Conservation (phyloP, 2,797 vertebrate species). For the Melanitta fusca region DNA sequence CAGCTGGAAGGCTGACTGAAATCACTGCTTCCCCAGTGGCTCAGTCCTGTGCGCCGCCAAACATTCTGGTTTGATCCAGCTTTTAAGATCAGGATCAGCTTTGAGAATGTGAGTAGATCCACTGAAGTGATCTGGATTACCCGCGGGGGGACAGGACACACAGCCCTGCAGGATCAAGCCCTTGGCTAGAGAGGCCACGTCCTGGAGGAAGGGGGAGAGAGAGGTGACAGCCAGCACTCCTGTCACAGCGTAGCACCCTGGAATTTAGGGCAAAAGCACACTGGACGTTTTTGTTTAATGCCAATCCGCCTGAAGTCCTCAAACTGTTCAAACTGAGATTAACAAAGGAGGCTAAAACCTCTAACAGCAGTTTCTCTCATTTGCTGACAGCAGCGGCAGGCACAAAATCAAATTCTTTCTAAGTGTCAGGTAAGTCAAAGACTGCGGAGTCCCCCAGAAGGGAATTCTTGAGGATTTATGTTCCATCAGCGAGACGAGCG, state of each 20-base stretch:
- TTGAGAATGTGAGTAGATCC: neutral
- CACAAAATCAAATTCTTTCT: constrained; percentile 42
- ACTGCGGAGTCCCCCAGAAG: constrained; percentile 23
- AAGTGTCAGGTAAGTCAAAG: constrained; percentile 52
- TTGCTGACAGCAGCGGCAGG: neutral
- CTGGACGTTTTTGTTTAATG: neutral
- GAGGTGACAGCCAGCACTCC: neutral
- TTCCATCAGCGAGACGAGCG: constrained; percentile 20
- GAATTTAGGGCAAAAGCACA: constrained; percentile 19
- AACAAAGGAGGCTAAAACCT: constrained; percentile 22
- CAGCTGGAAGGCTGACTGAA: neutral
- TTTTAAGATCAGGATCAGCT: constrained; percentile 41
- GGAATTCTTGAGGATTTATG: constrained; percentile 58
- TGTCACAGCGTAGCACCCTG: neutral
- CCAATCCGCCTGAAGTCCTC: neutral
- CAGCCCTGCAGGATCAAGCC: neutral
- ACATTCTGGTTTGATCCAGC: constrained; percentile 33
- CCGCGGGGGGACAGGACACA: fast-evolving
- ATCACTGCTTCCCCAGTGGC: neutral
- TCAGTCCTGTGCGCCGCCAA: neutral
- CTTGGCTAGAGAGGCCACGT: neutral
- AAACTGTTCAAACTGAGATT: neutral
- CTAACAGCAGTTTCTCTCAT: neutral
- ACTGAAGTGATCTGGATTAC: constrained; percentile 22
- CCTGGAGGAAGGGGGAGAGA: neutral